Base-by-base conservation (phyloP, 2,888 invertebrate genomes). In the Cyrtodaria siliqua region DNA sequence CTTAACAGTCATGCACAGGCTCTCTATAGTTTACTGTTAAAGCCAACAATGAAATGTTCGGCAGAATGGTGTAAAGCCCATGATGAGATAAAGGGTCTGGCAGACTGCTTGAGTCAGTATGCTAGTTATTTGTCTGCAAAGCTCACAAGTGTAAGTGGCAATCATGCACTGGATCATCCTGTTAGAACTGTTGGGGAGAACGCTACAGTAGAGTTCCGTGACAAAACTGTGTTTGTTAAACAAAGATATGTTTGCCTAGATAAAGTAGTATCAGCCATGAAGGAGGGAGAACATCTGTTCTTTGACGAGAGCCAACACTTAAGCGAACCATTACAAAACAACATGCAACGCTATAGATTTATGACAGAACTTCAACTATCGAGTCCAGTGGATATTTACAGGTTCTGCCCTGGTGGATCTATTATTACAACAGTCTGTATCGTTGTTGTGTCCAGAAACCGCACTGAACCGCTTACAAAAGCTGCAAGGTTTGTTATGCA, bases 401-500 rank as follows among this genome's bases (percentile, higher is more conserved):
- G 64, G n/a, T 84, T 52, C 33, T 60, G 67, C 61, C 71, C 81
- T 16, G 79, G 81, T 0, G 71, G 79, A 9, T 60, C 64, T 9
- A 49, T 20, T 38, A 20, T 71, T 1, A 70, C 77, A 38, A 69
- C 50, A 44, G n/a, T 70, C 0, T 68, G 53, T 60, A 42, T 78
- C 49, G 53, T 52, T 6, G n/a, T 64, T 18, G 64, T 68, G n/a
- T 12, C 29, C 3, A 49, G 42, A 20, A 23, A 47, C 29, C 26
- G 63, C 2, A 50, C 77, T 18, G 64, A 64, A 18, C 26, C 60
- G 2, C 24, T 75, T 12, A 73, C 59, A 18, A 27, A 82, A 24
- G 59, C 57, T 12, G 67, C 73, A 6, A 20, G 75, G 20, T 16
- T 82, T 4, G 44, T 66, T n/a, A 29, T 29, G n/a, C 61, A 23